phyloP scores from a whole-genome alignment of 2,797 vertebrate species.

The Saxicola maurus region DNA sequence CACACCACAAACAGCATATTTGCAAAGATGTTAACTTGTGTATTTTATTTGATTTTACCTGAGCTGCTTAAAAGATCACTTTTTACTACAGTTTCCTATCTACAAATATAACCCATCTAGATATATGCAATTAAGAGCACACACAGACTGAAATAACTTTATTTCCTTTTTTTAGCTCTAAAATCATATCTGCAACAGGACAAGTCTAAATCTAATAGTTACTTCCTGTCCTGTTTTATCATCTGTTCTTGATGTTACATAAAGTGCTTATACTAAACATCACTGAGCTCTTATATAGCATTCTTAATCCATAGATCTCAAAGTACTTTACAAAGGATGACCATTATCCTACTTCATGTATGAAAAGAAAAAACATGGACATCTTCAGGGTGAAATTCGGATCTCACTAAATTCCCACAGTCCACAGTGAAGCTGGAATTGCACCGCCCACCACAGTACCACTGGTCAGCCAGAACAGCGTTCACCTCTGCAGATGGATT shows the following conservation, averaged over 20 bases:
- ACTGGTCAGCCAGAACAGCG: background rate
- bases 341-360: background rate
- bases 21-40: background rate
- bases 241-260: conserved; percentile 44
- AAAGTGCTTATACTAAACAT: conserved; percentile 54
- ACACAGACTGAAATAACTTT: background rate
- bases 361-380: background rate
- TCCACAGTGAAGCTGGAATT: background rate
- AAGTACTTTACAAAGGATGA: conserved; percentile 36
- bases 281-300: conserved; percentile 8
- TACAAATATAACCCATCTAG: background rate
- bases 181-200: background rate
- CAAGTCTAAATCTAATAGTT: background rate
- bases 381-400: background rate
- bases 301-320: conserved; percentile 53
- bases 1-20: background rate
- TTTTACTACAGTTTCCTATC: background rate
- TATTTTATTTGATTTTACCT: background rate
- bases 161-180: background rate
- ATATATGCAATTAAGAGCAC: background rate
- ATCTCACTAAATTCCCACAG: background rate
- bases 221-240: conserved; percentile 37
- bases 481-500: background rate
- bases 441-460: background rate
- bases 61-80: background rate